Percentiles rank a stretch among this genome's conserved stretches.
phyloP scores from a whole-genome alignment of 2,888 invertebrate species.

The Chromoteleia sp. region DNA sequence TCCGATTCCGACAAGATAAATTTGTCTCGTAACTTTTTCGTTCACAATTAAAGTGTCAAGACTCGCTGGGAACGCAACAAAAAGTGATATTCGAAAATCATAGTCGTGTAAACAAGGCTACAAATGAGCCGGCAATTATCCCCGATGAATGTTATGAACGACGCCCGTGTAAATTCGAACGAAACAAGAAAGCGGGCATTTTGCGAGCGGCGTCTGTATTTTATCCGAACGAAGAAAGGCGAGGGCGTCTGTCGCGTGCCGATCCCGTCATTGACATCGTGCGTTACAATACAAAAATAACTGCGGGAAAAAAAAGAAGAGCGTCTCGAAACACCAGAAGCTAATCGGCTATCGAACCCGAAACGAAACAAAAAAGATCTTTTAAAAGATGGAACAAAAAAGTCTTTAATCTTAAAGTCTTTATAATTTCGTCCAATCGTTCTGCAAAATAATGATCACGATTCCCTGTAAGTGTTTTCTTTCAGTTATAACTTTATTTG shows the following conservation, averaged over 20 bases:
- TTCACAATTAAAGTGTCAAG: constrained; percentile 6
- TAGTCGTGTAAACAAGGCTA: constrained; percentile 55
- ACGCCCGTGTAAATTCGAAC: constrained; percentile 43
- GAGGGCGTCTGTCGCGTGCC: constrained; percentile 71
- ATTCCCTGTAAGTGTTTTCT: no score
- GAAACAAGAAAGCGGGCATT: constrained; percentile 37
- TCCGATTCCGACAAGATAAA: constrained; percentile 14
- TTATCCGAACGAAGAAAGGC: constrained; percentile 67
- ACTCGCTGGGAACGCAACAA: constrained; percentile 7
- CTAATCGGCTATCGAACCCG: constrained; percentile 68
- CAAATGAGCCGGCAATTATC: constrained; percentile 62
- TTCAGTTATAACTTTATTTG: no score
- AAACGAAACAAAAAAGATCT: constrained; percentile 24
- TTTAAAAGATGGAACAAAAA: constrained; percentile 4
- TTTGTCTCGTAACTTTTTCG: constrained; percentile 9
- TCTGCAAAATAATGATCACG: no score
- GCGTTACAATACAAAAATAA: constrained; percentile 63
- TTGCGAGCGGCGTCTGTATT: constrained; percentile 63
- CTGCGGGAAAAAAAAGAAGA: constrained; percentile 44
- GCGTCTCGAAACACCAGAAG: constrained; percentile 53
- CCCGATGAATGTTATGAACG: constrained; percentile 54
- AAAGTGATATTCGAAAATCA: constrained; percentile 52
- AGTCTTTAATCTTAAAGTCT: no score
- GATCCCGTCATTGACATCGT: constrained; percentile 68
- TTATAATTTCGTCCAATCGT: no score